phyloP scores from a whole-genome alignment of 2,797 vertebrate genomes.

The Bryconaethiops microstoma region DNA sequence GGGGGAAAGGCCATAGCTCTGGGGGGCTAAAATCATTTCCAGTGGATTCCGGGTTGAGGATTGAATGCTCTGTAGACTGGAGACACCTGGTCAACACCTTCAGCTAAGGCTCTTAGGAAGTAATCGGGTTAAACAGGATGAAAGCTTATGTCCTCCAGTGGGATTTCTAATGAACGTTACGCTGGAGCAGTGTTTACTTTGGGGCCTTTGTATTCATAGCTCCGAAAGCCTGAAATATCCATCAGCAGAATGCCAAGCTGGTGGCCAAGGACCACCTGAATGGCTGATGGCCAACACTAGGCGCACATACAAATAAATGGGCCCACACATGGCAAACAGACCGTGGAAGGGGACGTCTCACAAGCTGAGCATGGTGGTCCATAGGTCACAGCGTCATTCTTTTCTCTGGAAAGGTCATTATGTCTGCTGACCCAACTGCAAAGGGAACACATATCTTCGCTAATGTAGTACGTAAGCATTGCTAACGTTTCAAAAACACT shows the following conservation, averaged over 20 bases:
- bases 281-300: not conserved
- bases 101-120: slow-evolving; percentile 73
- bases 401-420: not conserved
- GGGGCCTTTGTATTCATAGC: not conserved
- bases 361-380: slow-evolving; percentile 26
- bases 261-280: slow-evolving; percentile 5
- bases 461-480: too few species aligned
- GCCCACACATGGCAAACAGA: slow-evolving; percentile 26
- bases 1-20: not conserved
- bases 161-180: slow-evolving; percentile 62
- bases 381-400: slow-evolving; percentile 18
- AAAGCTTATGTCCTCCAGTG: slow-evolving; percentile 59
- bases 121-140: slow-evolving; percentile 77
- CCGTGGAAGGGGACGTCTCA: not conserved
- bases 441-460: too few species aligned
- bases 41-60: slow-evolving; percentile 29
- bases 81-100: slow-evolving; percentile 63
- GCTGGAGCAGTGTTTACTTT: slow-evolving; percentile 30
- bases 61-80: slow-evolving; percentile 45
- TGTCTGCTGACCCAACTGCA: not conserved
- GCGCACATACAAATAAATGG: not conserved
- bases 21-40: slow-evolving; percentile 28
- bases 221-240: not conserved
- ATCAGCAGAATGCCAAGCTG: too few species aligned
- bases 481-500: too few species aligned